Conservation (phyloP, 2,113 vertebrate genomes). For the Cephalopterus ornatus region DNA sequence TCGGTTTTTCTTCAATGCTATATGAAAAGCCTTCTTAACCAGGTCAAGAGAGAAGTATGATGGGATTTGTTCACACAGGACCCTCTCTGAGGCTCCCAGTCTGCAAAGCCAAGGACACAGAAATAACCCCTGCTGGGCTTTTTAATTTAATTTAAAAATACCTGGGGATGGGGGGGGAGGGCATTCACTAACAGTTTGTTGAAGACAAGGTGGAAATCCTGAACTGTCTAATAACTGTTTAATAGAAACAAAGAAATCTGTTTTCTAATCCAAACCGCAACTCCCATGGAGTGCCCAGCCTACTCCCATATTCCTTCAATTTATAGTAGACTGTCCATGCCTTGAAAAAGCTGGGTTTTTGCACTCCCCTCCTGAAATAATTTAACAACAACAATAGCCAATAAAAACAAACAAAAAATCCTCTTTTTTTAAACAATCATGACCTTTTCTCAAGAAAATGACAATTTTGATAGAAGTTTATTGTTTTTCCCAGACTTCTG, state of each 20-base stretch:
- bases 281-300: not conserved
- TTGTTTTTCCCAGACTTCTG: not conserved
- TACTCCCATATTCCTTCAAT: not conserved
- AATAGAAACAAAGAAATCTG: not conserved
- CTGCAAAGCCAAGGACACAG: not conserved
- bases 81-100: not conserved
- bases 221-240: not conserved
- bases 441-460: slow-evolving; percentile 26
- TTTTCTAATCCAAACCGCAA: not conserved
- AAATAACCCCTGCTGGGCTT: not conserved
- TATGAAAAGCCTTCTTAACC: not conserved
- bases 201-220: not conserved
- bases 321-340: not conserved
- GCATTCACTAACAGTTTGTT: not conserved
- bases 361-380: not conserved
- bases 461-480: not conserved
- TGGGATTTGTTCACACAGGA: not conserved
- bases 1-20: not conserved
- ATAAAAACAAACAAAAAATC: not conserved
- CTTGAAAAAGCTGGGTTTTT: not conserved
- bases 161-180: rapidly evolving
- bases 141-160: not conserved
- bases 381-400: not conserved
- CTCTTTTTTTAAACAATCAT: not conserved
- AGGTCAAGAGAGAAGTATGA: not conserved